These are phyloP conservation scores for Himalopsyche tibetana DNA, from an alignment of 2,888 invertebrate species.

Conservation along the genomic window DNA sequence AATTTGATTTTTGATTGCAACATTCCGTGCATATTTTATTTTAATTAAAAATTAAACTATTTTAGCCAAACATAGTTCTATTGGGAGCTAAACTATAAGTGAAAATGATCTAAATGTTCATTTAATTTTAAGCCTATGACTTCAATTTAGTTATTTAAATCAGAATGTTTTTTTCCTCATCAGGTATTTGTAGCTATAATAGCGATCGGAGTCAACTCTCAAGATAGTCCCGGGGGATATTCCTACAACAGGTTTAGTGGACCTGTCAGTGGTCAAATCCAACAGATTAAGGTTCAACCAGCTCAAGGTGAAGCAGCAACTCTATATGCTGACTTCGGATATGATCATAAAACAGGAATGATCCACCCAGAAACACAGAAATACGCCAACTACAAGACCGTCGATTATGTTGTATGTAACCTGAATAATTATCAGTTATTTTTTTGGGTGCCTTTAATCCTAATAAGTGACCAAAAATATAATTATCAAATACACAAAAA, in stretches of 20 bases:
- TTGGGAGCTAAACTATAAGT: no score
- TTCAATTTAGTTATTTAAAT: no score
- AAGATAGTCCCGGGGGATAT: constrained; percentile 77
- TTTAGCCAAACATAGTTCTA: no score
- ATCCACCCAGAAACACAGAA: constrained; percentile 75
- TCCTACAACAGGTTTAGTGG: constrained; percentile 85
- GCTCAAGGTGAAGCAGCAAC: constrained; percentile 72
- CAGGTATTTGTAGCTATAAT: constrained; percentile 18
- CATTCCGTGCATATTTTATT: no score
- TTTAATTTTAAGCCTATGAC: no score
- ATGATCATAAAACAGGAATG: constrained; percentile 74
- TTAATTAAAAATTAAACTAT: no score
- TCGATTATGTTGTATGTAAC: constrained; percentile 81
- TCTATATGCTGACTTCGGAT: constrained; percentile 76
- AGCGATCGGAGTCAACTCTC: constrained; percentile 21
- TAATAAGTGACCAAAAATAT: background rate
- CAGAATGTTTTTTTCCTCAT: background rate
- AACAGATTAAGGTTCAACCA: constrained; percentile 77
- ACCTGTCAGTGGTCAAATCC: constrained; percentile 83
- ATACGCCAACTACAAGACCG: constrained; percentile 77
- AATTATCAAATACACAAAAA: background rate
- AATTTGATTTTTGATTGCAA: no score
- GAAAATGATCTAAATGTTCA: no score
- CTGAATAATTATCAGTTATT: background rate
- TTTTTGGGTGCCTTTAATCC: background rate